Conservation (phyloP, 2,113 vertebrate species). For the Platichthys stellatus region DNA sequence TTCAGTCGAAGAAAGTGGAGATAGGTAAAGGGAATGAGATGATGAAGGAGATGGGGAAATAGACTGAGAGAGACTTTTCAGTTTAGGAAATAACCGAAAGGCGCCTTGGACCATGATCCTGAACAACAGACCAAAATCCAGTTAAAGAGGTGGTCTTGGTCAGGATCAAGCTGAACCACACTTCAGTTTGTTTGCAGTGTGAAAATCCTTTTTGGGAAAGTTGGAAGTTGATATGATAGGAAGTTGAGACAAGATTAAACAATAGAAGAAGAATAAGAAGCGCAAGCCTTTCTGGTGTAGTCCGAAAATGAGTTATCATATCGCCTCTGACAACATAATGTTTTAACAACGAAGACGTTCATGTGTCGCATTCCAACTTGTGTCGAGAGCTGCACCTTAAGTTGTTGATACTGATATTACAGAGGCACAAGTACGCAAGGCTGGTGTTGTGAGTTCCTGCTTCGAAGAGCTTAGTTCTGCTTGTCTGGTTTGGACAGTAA, state of each 20-base stretch:
- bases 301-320: neutral
- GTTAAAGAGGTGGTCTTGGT: too few relatives aligned
- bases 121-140: too few relatives aligned
- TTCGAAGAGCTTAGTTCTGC: neutral
- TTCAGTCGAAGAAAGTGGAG: constrained; percentile 1
- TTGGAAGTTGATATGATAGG: neutral
- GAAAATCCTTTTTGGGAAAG: too few relatives aligned
- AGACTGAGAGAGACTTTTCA: too few relatives aligned
- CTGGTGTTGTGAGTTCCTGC: neutral
- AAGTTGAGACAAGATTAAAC: neutral
- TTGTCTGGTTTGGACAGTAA: neutral
- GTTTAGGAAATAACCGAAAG: too few relatives aligned
- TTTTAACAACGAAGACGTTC: neutral
- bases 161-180: too few relatives aligned
- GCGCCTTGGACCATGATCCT: too few relatives aligned
- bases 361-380: neutral
- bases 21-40: constrained; percentile 2
- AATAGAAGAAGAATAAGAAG: too few relatives aligned
- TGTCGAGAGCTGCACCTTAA: neutral
- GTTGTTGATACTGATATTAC: neutral
- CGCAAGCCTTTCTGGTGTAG: neutral
- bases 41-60: neutral
- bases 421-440: neutral
- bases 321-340: too few relatives aligned
- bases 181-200: too few relatives aligned